Percentiles rank a stretch among this genome's conserved stretches.
Conservation (phyloP, 2,797 vertebrate species). For the Pyrrhura leucotis region DNA sequence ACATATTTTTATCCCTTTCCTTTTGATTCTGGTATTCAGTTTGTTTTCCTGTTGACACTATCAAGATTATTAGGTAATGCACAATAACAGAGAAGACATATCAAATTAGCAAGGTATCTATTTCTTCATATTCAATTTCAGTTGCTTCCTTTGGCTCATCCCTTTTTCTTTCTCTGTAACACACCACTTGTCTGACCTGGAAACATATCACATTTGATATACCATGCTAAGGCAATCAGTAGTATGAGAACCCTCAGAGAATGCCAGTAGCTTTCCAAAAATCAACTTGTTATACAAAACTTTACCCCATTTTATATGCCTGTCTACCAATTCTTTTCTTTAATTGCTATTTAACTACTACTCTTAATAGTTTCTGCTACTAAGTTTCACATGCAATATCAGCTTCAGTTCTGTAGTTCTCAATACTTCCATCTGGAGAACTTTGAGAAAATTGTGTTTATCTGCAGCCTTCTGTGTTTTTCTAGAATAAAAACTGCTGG, state of each 20-base stretch:
- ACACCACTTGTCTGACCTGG: not conserved
- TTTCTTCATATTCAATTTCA: not conserved
- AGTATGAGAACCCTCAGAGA: not conserved
- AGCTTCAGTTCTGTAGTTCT: not conserved
- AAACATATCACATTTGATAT: not conserved
- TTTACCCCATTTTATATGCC: not conserved
- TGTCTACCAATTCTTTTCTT: not conserved
- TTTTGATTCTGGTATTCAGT: not conserved
- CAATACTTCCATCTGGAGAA: not conserved
- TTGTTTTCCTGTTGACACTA: not conserved
- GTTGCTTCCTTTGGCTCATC: not conserved
- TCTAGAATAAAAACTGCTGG: not conserved
- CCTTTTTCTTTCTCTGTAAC: not conserved
- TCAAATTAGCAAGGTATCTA: not conserved
- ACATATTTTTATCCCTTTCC: not conserved
- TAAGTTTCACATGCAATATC: not conserved
- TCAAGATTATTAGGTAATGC: not conserved
- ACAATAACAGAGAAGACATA: not conserved
- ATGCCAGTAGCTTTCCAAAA: not conserved
- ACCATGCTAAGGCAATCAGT: not conserved
- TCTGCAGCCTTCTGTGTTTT: not conserved
- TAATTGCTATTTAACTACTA: not conserved
- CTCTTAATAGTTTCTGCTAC: not conserved
- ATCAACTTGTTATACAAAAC: not conserved
- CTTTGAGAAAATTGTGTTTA: not conserved